These are phyloP conservation scores for Porites australiensis DNA, from an alignment of 64 coral and sea anemone genomes.

Conservation along the genomic window DNA sequence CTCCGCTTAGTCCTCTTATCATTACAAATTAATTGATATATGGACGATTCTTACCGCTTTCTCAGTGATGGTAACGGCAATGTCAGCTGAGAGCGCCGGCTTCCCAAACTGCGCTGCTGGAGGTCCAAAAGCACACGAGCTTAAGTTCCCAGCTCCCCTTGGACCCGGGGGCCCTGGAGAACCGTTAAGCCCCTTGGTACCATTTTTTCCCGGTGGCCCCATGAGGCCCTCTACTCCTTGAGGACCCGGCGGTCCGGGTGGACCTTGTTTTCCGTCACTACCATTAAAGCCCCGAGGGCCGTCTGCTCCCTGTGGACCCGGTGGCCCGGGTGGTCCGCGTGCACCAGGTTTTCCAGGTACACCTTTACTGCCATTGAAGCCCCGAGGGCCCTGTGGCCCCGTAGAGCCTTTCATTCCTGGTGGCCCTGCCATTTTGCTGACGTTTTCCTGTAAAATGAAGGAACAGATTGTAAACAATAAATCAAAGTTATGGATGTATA, in stretches of 20 bases:
- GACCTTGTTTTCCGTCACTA: neutral
- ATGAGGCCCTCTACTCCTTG: too few relatives aligned
- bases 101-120: too few relatives aligned
- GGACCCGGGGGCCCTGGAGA: neutral
- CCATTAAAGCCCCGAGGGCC: too few relatives aligned
- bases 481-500: neutral
- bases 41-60: too few relatives aligned
- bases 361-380: constrained; percentile 6
- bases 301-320: too few relatives aligned
- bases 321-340: neutral
- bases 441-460: neutral
- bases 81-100: too few relatives aligned
- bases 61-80: too few relatives aligned
- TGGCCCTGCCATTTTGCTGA: constrained; percentile 33
- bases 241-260: neutral
- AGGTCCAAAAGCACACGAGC: constrained; percentile 19
- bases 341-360: neutral
- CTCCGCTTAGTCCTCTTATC: too few relatives aligned
- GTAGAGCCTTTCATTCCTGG: neutral
- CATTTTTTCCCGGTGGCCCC: constrained; percentile 4
- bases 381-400: neutral
- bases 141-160: constrained; percentile 4
- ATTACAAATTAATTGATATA: too few relatives aligned
- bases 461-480: neutral
- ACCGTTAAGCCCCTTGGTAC: neutral